Percentiles rank a stretch among this genome's conserved stretches.
These are phyloP conservation scores for Lophius piscatorius DNA, from an alignment of 2,113 vertebrate species.

Conservation along the genomic window DNA sequence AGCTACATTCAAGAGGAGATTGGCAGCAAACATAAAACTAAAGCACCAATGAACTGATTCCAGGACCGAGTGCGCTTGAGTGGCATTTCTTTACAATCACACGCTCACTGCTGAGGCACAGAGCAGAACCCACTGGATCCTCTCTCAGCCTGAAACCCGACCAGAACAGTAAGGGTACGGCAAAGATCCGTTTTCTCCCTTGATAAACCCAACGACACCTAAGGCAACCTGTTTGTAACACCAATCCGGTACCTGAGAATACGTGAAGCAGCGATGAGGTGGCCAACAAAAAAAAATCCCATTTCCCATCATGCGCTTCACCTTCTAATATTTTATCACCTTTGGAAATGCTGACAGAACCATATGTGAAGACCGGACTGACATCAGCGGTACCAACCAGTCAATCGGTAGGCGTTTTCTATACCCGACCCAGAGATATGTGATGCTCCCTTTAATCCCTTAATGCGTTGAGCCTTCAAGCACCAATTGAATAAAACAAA, in stretches of 20 bases:
- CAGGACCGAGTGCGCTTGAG: slow-evolving; percentile 5
- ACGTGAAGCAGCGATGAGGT: slow-evolving; percentile 32
- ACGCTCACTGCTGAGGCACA: slow-evolving; percentile 8
- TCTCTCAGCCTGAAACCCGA: too few relatives aligned
- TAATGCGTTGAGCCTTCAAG: slow-evolving; percentile 17
- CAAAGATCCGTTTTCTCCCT: slow-evolving; percentile 9
- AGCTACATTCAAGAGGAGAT: slow-evolving; percentile 56
- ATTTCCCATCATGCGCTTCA: background rate
- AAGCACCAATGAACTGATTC: slow-evolving; percentile 28
- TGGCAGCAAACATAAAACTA: slow-evolving; percentile 6
- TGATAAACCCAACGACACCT: slow-evolving; percentile 22
- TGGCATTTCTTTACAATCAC: slow-evolving; percentile 4
- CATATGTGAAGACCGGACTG: too few relatives aligned
- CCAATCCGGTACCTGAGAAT: slow-evolving; percentile 45
- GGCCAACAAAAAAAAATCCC: background rate
- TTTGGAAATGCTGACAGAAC: too few relatives aligned
- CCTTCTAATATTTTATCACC: slow-evolving; percentile 6
- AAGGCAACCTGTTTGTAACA: slow-evolving; percentile 47
- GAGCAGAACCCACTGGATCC: too few relatives aligned
- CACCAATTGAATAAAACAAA: slow-evolving; percentile 7
- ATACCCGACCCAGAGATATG: background rate
- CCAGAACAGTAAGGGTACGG: background rate
- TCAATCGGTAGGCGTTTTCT: slow-evolving; percentile 12
- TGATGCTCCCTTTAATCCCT: slow-evolving; percentile 1
- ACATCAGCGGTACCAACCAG: too few relatives aligned